Percentiles rank a stretch among this genome's conserved stretches.
Conservation (phyloP, 1,140 invertebrate genomes). For the Leptinotarsa lineolata region DNA sequence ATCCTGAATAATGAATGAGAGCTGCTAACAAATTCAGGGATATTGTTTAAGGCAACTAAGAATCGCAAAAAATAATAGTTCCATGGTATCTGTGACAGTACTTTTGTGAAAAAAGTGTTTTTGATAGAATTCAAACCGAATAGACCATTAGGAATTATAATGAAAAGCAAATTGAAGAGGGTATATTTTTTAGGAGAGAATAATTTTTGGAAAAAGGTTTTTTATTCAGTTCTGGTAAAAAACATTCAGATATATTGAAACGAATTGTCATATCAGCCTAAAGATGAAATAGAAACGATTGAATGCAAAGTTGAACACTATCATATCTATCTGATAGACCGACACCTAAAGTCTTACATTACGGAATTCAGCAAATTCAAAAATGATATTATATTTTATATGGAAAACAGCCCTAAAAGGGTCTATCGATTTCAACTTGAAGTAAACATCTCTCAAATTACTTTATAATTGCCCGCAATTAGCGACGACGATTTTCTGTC, state of each 20-base stretch:
- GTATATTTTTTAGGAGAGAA: no score
- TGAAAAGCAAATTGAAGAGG: no score
- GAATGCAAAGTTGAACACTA: slow-evolving; percentile 37
- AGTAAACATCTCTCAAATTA: slow-evolving; percentile 15
- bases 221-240: slow-evolving; percentile 17
- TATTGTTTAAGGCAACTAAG: no score
- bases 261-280: neutral
- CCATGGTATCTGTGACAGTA: no score
- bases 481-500: slow-evolving; percentile 79
- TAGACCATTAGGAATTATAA: no score
- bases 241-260: slow-evolving; percentile 13
- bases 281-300: slow-evolving; percentile 35
- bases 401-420: slow-evolving; percentile 27
- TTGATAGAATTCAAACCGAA: no score
- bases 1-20: no score
- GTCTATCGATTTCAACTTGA: slow-evolving; percentile 23
- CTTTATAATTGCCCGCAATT: slow-evolving; percentile 78
- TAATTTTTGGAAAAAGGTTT: no score
- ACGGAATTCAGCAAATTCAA: slow-evolving; percentile 33
- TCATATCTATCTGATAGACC: slow-evolving; percentile 35
- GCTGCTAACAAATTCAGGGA: no score
- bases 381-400: slow-evolving; percentile 25
- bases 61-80: no score
- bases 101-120: no score
- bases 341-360: slow-evolving; percentile 32